A percentile compares a stretch with the other conserved stretches of the same genome.
Evolutionary conservation across 2,797 vertebrate genomes (phyloP).

Genomic region (Taenioides sp.): DNA sequence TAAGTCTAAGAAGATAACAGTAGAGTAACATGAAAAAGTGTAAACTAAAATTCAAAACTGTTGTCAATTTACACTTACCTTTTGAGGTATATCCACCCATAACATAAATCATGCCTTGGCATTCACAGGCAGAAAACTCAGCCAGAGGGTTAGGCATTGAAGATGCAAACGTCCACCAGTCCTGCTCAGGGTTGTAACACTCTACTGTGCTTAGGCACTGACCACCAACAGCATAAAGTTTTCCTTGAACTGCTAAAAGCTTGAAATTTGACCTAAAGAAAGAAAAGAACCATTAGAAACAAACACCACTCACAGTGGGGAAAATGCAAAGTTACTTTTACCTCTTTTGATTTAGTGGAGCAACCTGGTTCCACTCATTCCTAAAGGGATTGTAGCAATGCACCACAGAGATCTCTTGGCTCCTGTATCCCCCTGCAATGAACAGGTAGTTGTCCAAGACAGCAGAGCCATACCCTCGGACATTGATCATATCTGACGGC

Average conservation of each 20-base stretch:
- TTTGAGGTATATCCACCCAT: constrained; percentile 95
- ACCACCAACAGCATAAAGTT: constrained; percentile 91
- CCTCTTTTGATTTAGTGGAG: constrained; percentile 96
- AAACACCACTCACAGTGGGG: not conserved
- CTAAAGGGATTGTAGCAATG: constrained; percentile 93
- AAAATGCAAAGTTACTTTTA: constrained; percentile 40
- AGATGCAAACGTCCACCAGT: constrained; percentile 92
- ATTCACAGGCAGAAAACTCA: constrained; percentile 95
- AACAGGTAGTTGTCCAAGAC: constrained; percentile 94
- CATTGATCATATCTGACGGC: constrained; percentile 86
- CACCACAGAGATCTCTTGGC: constrained; percentile 90
- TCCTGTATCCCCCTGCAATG: constrained; percentile 90
- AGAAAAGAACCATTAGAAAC: constrained; percentile 7
- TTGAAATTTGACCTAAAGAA: constrained; percentile 90
- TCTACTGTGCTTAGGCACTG: constrained; percentile 92
- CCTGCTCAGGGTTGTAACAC: constrained; percentile 91
- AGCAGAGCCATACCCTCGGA: constrained; percentile 87
- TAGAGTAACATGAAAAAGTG: not conserved
- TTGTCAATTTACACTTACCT: constrained; percentile 70
- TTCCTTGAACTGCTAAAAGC: constrained; percentile 87
- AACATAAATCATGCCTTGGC: constrained; percentile 91
- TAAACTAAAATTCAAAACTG: not conserved
- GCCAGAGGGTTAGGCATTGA: constrained; percentile 89
- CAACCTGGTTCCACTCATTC: constrained; percentile 89
- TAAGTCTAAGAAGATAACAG: not conserved